Evolutionary conservation across 2,113 vertebrate genomes (phyloP), one percentile per base, ranked within the genome.

Genomic region (Tenebrosternarchus preto): DNA sequence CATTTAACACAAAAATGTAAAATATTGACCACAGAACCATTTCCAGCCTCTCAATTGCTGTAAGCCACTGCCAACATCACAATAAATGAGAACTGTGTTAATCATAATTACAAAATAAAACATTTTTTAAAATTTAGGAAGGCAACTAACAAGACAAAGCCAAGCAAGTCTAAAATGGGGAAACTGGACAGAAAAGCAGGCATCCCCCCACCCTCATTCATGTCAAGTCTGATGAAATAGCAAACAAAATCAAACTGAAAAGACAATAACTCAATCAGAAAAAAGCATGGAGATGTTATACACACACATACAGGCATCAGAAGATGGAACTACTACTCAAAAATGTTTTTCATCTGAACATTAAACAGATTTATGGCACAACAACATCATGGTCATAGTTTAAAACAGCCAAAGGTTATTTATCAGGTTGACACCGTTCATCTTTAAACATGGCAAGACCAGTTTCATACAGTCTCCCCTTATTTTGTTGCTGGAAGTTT

Each of bases 281-380:
- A 36, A 25, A 0, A 73, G 43, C 4, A 27, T 72, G 27, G 11
- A 53, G 50, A 50, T 33, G 39, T 19, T 53, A 59, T 33, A 39
- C 25, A 53, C 55, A 3, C 59, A 64, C 27, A 63, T 56, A 56
- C 59, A 25, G 55, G 67, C 78, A 27, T 50, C 1, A 84, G 81
- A 76, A 88, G 83, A 74, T 77, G 46, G 82, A 84, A 72, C 80
- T 78, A 82, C 46, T 69, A 36, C 33, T 63, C 25, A 69, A 43
- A 82, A 88, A 56, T 7, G 27, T 16, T 19, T 1, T 76, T 76
- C 46, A 43, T 9, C 31, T 36, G 56, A 25, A 71, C 19, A 31
- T n/a, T 66, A 46, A 56, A 71, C 22, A 43, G 19, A 77, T 73
- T 86, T 92, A 92, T 93, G 92, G 91, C 92, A 92, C 90, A 55